Conservation (phyloP, 2,113 vertebrate species). For the Sterna hirundo region DNA sequence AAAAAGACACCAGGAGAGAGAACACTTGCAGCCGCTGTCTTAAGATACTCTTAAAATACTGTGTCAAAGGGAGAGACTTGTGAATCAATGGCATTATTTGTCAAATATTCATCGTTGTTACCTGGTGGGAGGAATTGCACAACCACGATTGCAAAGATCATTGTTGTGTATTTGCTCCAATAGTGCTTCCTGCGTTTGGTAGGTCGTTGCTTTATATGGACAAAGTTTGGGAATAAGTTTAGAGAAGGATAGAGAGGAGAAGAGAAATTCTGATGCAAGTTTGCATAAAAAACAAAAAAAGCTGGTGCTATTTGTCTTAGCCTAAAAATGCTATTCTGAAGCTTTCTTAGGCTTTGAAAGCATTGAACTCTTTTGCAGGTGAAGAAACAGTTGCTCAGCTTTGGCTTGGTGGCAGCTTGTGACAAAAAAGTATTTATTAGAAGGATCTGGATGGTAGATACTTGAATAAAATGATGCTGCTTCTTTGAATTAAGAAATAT, state of each 20-base stretch:
- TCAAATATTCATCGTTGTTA: not conserved
- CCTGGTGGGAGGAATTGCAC: not conserved
- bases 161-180: not conserved
- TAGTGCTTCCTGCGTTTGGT: not conserved
- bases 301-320: not conserved
- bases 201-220: not conserved
- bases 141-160: rapidly evolving
- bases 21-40: not conserved
- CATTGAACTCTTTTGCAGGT: not conserved
- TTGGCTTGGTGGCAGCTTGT: not conserved
- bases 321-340: not conserved
- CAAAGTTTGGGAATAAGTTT: not conserved
- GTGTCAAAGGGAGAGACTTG: not conserved
- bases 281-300: not conserved
- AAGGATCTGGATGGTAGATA: not conserved
- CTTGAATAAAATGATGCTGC: not conserved
- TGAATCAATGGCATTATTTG: not conserved
- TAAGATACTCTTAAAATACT: not conserved
- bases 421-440: not conserved
- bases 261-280: not conserved
- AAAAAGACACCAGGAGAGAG: not conserved
- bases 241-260: not conserved
- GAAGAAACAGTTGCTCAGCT: not conserved
- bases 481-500: not conserved
- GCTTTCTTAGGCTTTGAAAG: not conserved